Conservation (phyloP, 2,888 invertebrate genomes). For the Pyrrhia umbra region DNA sequence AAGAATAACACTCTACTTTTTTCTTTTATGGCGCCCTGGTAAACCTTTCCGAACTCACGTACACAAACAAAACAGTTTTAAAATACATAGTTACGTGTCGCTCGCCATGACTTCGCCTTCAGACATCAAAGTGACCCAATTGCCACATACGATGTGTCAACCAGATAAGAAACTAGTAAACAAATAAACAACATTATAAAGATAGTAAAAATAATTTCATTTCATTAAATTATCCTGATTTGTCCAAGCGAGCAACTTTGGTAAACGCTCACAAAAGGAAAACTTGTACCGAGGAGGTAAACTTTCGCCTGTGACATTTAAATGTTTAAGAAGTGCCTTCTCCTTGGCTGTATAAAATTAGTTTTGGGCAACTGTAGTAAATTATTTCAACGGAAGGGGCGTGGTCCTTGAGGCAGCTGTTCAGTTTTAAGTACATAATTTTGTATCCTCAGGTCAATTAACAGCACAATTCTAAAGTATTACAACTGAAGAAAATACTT, state of each 20-base stretch:
- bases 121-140: slow-evolving; percentile 46
- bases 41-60: slow-evolving; percentile 22
- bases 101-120: slow-evolving; percentile 30
- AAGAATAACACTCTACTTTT: too few species aligned
- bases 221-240: slow-evolving; percentile 17
- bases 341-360: slow-evolving; percentile 26
- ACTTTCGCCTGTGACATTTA: slow-evolving; percentile 52
- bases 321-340: slow-evolving; percentile 36
- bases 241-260: slow-evolving; percentile 20
- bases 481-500: too few species aligned
- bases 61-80: slow-evolving; percentile 23
- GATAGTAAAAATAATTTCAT: slow-evolving; percentile 10
- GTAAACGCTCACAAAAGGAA: slow-evolving; percentile 26
- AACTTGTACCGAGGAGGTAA: slow-evolving; percentile 36
- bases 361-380: slow-evolving; percentile 1
- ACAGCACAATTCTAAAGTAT: not conserved
- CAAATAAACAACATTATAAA: slow-evolving; percentile 36
- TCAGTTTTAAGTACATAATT: not conserved
- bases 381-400: not conserved
- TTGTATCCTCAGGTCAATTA: not conserved
- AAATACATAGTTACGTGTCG: slow-evolving; percentile 30
- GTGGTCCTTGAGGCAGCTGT: not conserved
- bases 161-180: slow-evolving; percentile 37
- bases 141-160: slow-evolving; percentile 38
- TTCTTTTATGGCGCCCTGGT: slow-evolving; percentile 24